Evolutionary conservation across 2,113 vertebrate genomes (phyloP).

Genomic region (Felis catus): F.catus_Fca126_mat1.0 CM031415.1:18099001-18099500

Average conservation of each 20-base stretch:
- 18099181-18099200: not conserved
- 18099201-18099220: not conserved
- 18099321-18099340: not conserved
- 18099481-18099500: not conserved
- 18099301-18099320: not conserved
- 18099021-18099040: not conserved
- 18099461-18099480: not conserved
- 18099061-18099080: not conserved
- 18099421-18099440: not conserved
- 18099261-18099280: not conserved
- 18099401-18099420: not conserved
- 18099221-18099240: not conserved
- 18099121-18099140: not conserved
- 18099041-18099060: not conserved
- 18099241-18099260: not conserved
- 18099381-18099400: not conserved
- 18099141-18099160: not conserved
- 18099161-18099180: not conserved
- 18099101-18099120: not conserved
- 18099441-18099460: not conserved
- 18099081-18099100: not conserved
- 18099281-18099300: not conserved
- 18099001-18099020: not conserved
- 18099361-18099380: not conserved
- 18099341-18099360: not conserved